Evolutionary conservation across 2,888 invertebrate species (phyloP), one percentile per base, ranked within the genome.

Genomic region (Paralinhomoeus sp.): DNA sequence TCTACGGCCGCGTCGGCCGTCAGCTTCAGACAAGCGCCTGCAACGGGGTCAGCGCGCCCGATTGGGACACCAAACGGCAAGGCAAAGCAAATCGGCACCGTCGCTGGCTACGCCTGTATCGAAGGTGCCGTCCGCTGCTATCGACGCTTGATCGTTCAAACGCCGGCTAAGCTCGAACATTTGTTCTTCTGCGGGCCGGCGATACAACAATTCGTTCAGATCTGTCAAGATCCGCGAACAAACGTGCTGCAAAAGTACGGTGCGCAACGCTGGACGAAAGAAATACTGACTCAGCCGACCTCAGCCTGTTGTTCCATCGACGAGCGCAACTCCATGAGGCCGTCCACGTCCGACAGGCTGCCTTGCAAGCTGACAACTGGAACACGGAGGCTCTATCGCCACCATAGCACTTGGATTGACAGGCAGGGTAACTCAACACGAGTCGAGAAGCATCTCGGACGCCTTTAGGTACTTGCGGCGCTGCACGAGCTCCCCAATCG

Each of bases 261-360:
- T 17, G 37, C 33, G 13, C 35, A 46, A 9, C 15, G 40, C 15
- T 24, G 20, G 21, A 42, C 35, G 44, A n/a, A 44, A 36, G 27
- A 9, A 37, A 42, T 9, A 23, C 24, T 12, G 22, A 17, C 21
- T 40, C 39, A 46, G 40, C 45, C 49, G 60, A 73, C 70, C 70
- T 74, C 72, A 62, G 73, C 73, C 54, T 73, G 74, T 41, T 68
- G 60, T 52, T 79, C 74, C 40, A 87, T 64, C 54, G 84, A 82
- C 38, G 69, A 68, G 45, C 77, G 73, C 3, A 85, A 72, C 58
- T 84, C 78, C 49, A 76, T 72, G 24, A 89, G 67, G 3, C 81
- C 87, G 56, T 81, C 80, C 1, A 87, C 80, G 45, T 76, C 77
- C 44, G 76, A 74, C 24, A 87, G 67, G 31, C 75, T 75, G 13